Conservation (phyloP, 2,888 invertebrate genomes). For the Endomychus coccineus region DNA sequence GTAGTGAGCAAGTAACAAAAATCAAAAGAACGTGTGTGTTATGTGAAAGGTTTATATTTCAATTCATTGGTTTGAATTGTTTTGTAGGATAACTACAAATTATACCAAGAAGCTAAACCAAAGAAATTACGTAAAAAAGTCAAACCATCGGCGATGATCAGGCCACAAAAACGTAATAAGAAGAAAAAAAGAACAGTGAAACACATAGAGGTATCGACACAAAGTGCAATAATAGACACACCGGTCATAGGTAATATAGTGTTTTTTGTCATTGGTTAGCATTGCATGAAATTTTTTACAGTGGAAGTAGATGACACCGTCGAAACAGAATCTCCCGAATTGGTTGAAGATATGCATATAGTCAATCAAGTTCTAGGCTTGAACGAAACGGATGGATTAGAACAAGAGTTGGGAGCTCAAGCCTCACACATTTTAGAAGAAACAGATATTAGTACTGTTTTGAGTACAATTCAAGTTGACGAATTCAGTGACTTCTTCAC, state of each 20-base stretch:
- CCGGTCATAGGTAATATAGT: slow-evolving; percentile 13
- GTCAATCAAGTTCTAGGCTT: slow-evolving; percentile 52
- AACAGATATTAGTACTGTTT: slow-evolving; percentile 68
- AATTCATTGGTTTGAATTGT: slow-evolving; percentile 7
- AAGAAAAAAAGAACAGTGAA: slow-evolving; percentile 41
- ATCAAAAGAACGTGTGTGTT: no score
- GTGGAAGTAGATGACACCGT: slow-evolving; percentile 21
- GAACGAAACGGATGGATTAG: slow-evolving; percentile 53
- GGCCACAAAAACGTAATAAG: slow-evolving; percentile 51
- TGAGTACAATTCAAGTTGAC: slow-evolving; percentile 71
- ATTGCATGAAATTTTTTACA: slow-evolving; percentile 4
- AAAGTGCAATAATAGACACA: slow-evolving; percentile 22
- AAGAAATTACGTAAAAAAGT: slow-evolving; percentile 58
- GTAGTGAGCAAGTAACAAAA: no score
- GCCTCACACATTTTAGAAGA: slow-evolving; percentile 60
- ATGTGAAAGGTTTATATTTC: no score
- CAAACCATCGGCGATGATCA: slow-evolving; percentile 49
- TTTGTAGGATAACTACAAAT: slow-evolving; percentile 69
- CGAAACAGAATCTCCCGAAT: slow-evolving; percentile 31
- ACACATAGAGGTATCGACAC: slow-evolving; percentile 23
- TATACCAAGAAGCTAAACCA: slow-evolving; percentile 69
- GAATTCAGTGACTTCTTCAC: slow-evolving; percentile 77
- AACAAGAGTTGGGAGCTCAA: slow-evolving; percentile 57
- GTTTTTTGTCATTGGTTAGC: background rate
- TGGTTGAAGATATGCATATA: slow-evolving; percentile 46